phyloP scores from a whole-genome alignment of 2,797 vertebrate genomes.

The Arctocebus calabarensis region DNA sequence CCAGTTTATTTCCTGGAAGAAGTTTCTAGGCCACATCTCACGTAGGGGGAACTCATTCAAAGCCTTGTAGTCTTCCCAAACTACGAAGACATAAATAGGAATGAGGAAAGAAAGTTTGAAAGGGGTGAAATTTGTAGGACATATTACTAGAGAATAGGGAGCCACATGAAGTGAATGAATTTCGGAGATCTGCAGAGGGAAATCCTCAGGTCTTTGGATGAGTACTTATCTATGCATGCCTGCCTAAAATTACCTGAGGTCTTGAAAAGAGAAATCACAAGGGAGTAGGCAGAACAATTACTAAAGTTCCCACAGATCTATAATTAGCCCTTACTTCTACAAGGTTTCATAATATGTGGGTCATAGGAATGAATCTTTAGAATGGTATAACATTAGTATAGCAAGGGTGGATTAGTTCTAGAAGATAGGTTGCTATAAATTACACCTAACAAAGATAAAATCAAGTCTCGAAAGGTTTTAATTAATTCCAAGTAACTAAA shows the following conservation, averaged over 20 bases:
- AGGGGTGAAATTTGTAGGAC: background rate
- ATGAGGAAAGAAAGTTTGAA: background rate
- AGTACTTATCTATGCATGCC: background rate
- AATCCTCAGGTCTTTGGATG: background rate
- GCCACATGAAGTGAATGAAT: background rate
- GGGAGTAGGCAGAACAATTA: background rate
- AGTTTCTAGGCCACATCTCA: background rate
- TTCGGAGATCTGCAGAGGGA: background rate
- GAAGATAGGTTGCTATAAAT: background rate
- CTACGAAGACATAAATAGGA: background rate
- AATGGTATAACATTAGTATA: background rate
- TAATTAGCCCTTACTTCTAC: background rate
- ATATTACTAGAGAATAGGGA: background rate
- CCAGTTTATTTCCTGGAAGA: background rate
- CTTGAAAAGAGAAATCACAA: background rate
- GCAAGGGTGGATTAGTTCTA: background rate
- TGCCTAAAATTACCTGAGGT: background rate
- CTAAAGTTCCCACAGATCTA: background rate
- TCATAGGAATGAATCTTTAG: background rate
- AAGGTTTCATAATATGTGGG: background rate
- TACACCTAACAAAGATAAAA: background rate
- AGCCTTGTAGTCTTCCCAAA: background rate
- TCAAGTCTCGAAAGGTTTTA: background rate
- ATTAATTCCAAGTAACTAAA: background rate
- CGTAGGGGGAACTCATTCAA: background rate